Evolutionary conservation across 2,888 invertebrate genomes (phyloP).

Genomic region (Nomada ferruginata): DNA sequence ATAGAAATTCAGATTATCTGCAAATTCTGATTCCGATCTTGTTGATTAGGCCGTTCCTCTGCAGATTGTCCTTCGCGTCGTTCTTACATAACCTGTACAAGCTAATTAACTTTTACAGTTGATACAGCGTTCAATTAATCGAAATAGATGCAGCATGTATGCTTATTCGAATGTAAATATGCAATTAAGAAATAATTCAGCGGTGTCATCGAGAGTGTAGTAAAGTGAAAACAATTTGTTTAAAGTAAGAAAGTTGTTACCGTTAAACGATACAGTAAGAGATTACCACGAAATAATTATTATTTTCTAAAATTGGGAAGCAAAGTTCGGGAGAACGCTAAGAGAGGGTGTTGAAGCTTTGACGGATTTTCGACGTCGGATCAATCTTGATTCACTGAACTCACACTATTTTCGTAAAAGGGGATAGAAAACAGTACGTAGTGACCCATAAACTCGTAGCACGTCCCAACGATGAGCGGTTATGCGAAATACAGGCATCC

Average conservation of each 20-base stretch:
- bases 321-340: not conserved
- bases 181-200: conserved; percentile 1
- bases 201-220: not conserved
- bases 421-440: conserved; percentile 52
- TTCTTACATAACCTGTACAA: conserved; percentile 51
- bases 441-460: conserved; percentile 73
- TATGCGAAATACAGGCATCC: conserved; percentile 67
- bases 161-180: not conserved
- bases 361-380: conserved; percentile 7
- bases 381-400: conserved; percentile 17
- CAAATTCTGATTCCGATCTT: conserved; percentile 31
- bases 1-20: conserved; percentile 24
- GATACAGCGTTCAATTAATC: conserved; percentile 6
- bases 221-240: not conserved
- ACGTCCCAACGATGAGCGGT: conserved; percentile 62
- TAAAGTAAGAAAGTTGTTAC: not conserved
- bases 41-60: conserved; percentile 47
- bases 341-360: not conserved
- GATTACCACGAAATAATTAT: not conserved
- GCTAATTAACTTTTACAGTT: conserved; percentile 35
- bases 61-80: conserved; percentile 29
- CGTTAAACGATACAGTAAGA: not conserved
- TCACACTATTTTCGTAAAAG: conserved; percentile 35
- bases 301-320: not conserved
- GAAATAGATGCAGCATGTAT: not conserved